These are phyloP conservation scores for Toxotes jaculatrix DNA, from an alignment of 2,113 vertebrate genomes.

Conservation along the genomic window DNA sequence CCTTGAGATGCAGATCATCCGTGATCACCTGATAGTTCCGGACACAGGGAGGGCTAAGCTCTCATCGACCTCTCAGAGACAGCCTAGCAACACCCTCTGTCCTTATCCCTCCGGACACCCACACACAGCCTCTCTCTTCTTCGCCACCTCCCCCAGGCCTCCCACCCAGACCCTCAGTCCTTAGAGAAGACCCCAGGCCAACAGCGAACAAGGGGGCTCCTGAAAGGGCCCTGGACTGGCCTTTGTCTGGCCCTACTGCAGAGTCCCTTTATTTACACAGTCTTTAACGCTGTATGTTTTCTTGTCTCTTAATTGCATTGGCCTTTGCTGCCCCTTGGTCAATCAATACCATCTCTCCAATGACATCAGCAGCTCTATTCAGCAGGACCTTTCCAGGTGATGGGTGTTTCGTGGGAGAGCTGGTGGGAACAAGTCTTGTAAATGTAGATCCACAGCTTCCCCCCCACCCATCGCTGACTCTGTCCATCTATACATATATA, in stretches of 20 bases:
- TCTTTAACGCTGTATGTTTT: conserved; percentile 85
- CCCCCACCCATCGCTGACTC: conserved; percentile 1
- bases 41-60: conserved; percentile 73
- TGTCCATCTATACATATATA: not conserved
- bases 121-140: conserved; percentile 64
- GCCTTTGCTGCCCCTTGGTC: conserved; percentile 79
- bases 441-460: conserved; percentile 16
- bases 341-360: conserved; percentile 80
- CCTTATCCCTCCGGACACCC: conserved; percentile 78
- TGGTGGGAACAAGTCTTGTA: conserved; percentile 58
- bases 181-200: conserved; percentile 82
- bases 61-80: conserved; percentile 75
- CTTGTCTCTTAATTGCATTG: conserved; percentile 86
- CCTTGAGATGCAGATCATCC: conserved; percentile 78
- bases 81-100: conserved; percentile 80
- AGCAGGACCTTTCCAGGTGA: conserved; percentile 76
- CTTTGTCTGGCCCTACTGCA: conserved; percentile 79
- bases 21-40: conserved; percentile 83
- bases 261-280: conserved; percentile 86
- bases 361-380: conserved; percentile 82
- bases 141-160: conserved; percentile 72
- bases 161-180: conserved; percentile 75
- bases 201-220: conserved; percentile 74
- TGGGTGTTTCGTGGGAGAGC: conserved; percentile 65
- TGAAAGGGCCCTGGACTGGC: conserved; percentile 82